Evolutionary conservation across 2,888 invertebrate genomes (phyloP), one percentile per base, ranked within the genome.

Genomic region (Cerastis leucographa): DNA sequence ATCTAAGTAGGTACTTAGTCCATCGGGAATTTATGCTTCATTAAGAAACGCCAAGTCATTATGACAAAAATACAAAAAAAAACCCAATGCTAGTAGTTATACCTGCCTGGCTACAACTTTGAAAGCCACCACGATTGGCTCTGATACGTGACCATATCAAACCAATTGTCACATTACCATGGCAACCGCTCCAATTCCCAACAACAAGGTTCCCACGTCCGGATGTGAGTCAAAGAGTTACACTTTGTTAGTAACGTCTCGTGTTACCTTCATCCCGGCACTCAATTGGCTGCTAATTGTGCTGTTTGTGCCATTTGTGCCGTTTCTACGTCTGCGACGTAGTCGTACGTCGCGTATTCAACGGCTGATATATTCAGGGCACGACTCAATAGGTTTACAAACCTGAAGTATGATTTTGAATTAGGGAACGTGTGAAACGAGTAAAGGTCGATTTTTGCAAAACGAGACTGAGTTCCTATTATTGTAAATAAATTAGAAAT

Each of bases 221-320:
- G 67, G 59, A 70, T 54, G 29, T 51, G 40, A 70, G 35, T 59
- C 25, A 46, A 42, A 22, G 42, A 74, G 68, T 61, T 72, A 85
- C 25, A 74, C 67, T 75, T 29, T 44, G 71, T 54, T 22, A 42
- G 42, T 64, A 35, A 11, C 22, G 22, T 66, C 72, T 83, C 74
- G 59, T 49, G 65, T 69, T 81, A 71, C 81, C 70, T 81, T 46
- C 76, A 73, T 65, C 67, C 64, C 76, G 71, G 19, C 71, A 54
- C 68, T 71, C 76, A 77, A 85, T 85, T 83, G 74, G 42, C 40
- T 29, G 59, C 69, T 81, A 81, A 77, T 85, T 85, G 59, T 69
- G 54, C 35, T 64, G 51, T 35, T 35, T 64, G 51, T 51, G 29
- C 70, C 35, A 35, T 46, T 12, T 44, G 22, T 35, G 22, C 11